A percentile compares a stretch with the other conserved stretches of the same genome.
Evolutionary conservation across 2,797 vertebrate species (phyloP).

Genomic region (Ctenopoma multispine): DNA sequence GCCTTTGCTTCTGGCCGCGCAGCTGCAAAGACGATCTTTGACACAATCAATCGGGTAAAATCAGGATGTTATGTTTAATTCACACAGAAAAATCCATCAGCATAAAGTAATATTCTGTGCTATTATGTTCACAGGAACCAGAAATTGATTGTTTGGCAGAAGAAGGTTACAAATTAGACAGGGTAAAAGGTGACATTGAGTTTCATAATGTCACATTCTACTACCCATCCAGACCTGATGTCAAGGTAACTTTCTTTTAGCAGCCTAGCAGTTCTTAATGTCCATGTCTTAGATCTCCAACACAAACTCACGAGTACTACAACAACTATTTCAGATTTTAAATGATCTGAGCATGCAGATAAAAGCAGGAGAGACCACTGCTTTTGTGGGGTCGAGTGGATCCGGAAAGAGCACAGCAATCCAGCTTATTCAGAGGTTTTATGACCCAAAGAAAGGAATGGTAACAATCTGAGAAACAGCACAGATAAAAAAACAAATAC

Average conservation of each 20-base stretch:
- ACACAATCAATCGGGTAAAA: slow-evolving; percentile 87
- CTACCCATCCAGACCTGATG: slow-evolving; percentile 93
- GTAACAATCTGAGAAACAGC: slow-evolving; percentile 61
- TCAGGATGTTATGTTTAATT: too few relatives aligned
- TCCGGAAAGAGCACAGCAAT: slow-evolving; percentile 85
- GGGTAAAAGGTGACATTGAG: slow-evolving; percentile 93
- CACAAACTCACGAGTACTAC: not conserved
- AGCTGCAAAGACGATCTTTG: slow-evolving; percentile 86
- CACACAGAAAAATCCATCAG: not conserved
- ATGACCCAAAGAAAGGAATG: slow-evolving; percentile 84
- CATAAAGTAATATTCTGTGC: not conserved
- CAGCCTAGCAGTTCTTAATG: not conserved
- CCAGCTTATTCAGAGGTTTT: slow-evolving; percentile 88
- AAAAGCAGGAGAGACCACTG: slow-evolving; percentile 84
- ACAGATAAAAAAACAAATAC: not conserved
- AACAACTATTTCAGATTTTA: slow-evolving; percentile 79
- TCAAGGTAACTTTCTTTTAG: slow-evolving; percentile 87
- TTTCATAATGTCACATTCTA: slow-evolving; percentile 93
- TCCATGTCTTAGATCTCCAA: not conserved
- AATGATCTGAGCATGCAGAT: slow-evolving; percentile 78
- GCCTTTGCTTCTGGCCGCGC: slow-evolving; percentile 86
- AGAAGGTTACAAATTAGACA: slow-evolving; percentile 92
- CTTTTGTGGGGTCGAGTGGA: slow-evolving; percentile 87
- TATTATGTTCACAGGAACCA: slow-evolving; percentile 84
- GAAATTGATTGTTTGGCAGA: slow-evolving; percentile 95